A percentile compares a stretch with the other conserved stretches of the same genome.
These are phyloP conservation scores for Drusus annulatus DNA, from an alignment of 1,140 invertebrate genomes.

Conservation along the genomic window DNA sequence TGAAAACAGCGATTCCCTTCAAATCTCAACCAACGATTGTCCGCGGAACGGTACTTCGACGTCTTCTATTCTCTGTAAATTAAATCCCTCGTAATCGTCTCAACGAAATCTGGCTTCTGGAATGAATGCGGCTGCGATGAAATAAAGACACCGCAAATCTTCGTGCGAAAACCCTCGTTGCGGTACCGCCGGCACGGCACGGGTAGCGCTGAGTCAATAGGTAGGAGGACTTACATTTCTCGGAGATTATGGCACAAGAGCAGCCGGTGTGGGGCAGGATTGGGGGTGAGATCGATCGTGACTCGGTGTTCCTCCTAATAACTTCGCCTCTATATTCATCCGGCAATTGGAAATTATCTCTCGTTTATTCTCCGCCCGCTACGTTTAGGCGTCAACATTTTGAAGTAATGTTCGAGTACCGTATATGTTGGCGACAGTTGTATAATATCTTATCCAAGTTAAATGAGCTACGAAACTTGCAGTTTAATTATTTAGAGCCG, in stretches of 20 bases:
- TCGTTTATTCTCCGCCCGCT: not conserved
- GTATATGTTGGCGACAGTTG: too few relatives aligned
- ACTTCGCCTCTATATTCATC: too few relatives aligned
- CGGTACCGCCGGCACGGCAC: not conserved
- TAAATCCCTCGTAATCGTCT: slow-evolving; percentile 37
- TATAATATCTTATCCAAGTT: not conserved
- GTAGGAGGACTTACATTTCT: slow-evolving; percentile 13
- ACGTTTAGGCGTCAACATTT: too few relatives aligned
- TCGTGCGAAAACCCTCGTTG: slow-evolving; percentile 9
- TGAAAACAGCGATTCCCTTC: slow-evolving; percentile 15
- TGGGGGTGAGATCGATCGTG: too few relatives aligned
- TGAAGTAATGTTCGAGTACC: too few relatives aligned
- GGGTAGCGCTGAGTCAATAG: slow-evolving; percentile 5
- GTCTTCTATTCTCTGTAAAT: slow-evolving; percentile 25
- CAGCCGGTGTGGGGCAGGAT: not conserved
- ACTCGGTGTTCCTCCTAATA: too few relatives aligned
- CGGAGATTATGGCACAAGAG: not conserved
- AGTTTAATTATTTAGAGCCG: not conserved
- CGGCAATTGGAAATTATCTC: too few relatives aligned
- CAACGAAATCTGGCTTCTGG: slow-evolving; percentile 26
- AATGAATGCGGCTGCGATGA: slow-evolving; percentile 21
- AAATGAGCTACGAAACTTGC: not conserved
- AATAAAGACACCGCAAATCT: slow-evolving; percentile 34
- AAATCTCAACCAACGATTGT: slow-evolving; percentile 27
- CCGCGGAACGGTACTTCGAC: slow-evolving; percentile 1